Conservation (phyloP, 2,797 vertebrate species). For the Hydrophis major region DNA sequence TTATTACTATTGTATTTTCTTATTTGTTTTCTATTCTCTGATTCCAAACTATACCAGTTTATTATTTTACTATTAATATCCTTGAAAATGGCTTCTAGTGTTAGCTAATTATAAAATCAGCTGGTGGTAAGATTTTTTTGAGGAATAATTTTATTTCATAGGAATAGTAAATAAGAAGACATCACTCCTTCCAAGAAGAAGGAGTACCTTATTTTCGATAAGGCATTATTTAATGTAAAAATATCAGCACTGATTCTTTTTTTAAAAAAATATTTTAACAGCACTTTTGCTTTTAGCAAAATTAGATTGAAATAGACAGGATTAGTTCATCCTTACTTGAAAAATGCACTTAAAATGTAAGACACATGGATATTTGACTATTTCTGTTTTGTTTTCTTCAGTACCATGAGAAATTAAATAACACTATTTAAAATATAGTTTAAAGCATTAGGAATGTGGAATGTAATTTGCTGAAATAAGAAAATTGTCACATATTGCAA, state of each 20-base stretch:
- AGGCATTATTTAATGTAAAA: background rate
- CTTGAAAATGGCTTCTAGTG: conserved; percentile 2
- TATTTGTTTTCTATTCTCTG: background rate
- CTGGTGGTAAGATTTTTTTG: conserved; percentile 9
- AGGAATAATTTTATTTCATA: background rate
- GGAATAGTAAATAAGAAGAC: background rate
- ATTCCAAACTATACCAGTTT: background rate
- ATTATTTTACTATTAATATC: conserved; percentile 14
- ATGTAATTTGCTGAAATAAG: background rate
- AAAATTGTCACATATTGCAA: background rate
- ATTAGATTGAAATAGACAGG: background rate
- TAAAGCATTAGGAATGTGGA: background rate
- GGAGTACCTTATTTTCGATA: background rate
- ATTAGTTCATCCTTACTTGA: background rate
- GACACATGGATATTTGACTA: background rate
- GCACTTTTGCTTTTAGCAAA: background rate
- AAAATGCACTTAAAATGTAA: background rate
- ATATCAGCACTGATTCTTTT: background rate
- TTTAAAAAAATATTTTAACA: background rate
- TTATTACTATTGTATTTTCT: background rate
- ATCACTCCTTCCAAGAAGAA: background rate
- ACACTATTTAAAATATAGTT: background rate
- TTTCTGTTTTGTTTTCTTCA: background rate
- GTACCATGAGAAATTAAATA: background rate
- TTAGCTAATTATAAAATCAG: conserved; percentile 12